These are phyloP conservation scores for Punctoribates punctum DNA, from an alignment of 2,888 invertebrate genomes.

Conservation along the genomic window DNA sequence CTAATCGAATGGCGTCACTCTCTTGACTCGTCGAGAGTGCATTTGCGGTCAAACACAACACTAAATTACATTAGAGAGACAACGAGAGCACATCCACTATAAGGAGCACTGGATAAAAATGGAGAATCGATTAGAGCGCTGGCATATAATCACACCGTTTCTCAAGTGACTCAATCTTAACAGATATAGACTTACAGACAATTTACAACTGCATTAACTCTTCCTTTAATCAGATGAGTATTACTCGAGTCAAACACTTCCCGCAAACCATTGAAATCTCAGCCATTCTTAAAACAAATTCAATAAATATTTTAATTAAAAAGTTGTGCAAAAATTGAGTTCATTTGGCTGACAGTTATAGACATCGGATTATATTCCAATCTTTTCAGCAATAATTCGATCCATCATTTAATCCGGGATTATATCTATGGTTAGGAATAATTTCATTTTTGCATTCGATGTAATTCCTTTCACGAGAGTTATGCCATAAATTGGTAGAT, in stretches of 20 bases:
- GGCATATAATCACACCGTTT: constrained; percentile 4
- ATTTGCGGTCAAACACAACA: constrained; percentile 35
- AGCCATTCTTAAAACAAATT: no score
- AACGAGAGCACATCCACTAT: constrained; percentile 18
- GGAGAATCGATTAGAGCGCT: constrained; percentile 30
- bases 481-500: constrained; percentile 34
- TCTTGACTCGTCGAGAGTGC: constrained; percentile 34
- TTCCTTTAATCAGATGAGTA: not conserved
- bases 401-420: not conserved
- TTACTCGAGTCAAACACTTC: not conserved
- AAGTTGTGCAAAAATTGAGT: no score
- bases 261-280: no score
- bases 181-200: constrained; percentile 25
- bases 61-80: constrained; percentile 38
- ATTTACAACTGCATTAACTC: constrained; percentile 28
- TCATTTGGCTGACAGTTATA: no score
- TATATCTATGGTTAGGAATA: not conserved
- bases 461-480: not conserved
- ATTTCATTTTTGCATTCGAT: not conserved
- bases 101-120: constrained; percentile 15
- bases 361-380: no score
- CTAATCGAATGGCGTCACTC: constrained; percentile 35
- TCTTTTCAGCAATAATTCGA: not conserved
- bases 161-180: constrained; percentile 32
- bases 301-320: no score